These are phyloP conservation scores for Pseudomugil gertrudae DNA, from an alignment of 2,797 vertebrate genomes.

Conservation along the genomic window DNA sequence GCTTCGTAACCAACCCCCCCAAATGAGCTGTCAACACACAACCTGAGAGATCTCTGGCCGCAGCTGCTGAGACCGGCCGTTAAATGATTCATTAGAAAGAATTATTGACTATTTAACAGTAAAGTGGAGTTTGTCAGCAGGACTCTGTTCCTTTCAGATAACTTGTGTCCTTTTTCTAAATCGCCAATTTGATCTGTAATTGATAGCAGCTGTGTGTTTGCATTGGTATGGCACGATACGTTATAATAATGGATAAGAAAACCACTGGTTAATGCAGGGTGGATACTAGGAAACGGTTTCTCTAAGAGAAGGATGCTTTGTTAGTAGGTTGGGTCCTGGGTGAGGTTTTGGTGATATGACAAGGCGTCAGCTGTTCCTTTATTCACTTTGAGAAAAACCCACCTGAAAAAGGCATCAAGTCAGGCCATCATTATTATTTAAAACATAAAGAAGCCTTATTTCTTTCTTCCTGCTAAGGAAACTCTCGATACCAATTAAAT, in stretches of 20 bases:
- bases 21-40: constrained; percentile 58
- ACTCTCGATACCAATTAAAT: too few relatives aligned
- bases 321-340: not conserved
- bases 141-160: constrained; percentile 39
- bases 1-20: constrained; percentile 17
- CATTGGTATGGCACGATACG: not conserved
- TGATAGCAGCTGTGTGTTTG: constrained; percentile 3
- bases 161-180: constrained; percentile 35
- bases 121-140: constrained; percentile 28
- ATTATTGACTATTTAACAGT: constrained; percentile 57
- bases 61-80: constrained; percentile 33
- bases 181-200: constrained; percentile 20
- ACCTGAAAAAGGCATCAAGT: too few relatives aligned
- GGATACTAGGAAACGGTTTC: not conserved
- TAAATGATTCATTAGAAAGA: constrained; percentile 65
- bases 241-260: not conserved
- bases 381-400: too few relatives aligned
- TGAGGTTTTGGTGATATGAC: too few relatives aligned
- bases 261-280: not conserved
- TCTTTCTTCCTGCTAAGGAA: too few relatives aligned
- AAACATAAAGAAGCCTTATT: too few relatives aligned
- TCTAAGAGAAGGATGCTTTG: not conserved
- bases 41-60: constrained; percentile 28
- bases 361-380: too few relatives aligned
- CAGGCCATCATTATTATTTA: too few relatives aligned